A percentile compares a stretch with the other conserved stretches of the same genome.
Conservation (phyloP, 2,113 vertebrate genomes). For the Lophochroa leadbeateri region DNA sequence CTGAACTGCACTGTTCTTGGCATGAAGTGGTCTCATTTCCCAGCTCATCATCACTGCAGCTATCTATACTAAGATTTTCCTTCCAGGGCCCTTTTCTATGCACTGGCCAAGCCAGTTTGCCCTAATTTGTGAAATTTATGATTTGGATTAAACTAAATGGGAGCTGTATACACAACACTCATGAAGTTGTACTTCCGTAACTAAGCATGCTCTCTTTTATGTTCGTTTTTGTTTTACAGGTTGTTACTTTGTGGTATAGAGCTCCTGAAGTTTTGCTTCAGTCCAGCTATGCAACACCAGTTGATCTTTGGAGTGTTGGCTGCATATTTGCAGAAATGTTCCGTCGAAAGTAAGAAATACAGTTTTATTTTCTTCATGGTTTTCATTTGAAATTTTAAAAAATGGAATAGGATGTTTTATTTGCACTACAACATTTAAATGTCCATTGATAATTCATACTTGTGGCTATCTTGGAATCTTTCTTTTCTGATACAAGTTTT, state of each 20-base stretch:
- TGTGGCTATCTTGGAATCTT: not conserved
- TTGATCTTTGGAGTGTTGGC: constrained; percentile 98
- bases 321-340: constrained; percentile 99
- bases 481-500: not conserved
- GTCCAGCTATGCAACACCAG: constrained; percentile 96
- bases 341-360: constrained; percentile 89
- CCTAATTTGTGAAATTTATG: not conserved
- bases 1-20: not conserved
- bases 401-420: not conserved
- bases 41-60: not conserved
- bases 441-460: not conserved
- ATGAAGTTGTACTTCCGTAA: not conserved
- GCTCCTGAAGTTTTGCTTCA: constrained; percentile 97
- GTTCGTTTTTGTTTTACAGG: constrained; percentile 77
- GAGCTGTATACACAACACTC: not conserved
- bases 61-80: not conserved
- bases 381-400: constrained; percentile 7
- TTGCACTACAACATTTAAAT: not conserved
- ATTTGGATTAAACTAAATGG: not conserved
- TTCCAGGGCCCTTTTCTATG: not conserved
- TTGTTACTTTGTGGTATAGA: constrained; percentile 97
- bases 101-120: not conserved
- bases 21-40: not conserved
- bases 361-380: constrained; percentile 13
- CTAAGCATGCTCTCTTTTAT: not conserved